Evolutionary conservation across 2,113 vertebrate species (phyloP), one percentile per base, ranked within the genome.

Genomic region (Raja brachyura): DNA sequence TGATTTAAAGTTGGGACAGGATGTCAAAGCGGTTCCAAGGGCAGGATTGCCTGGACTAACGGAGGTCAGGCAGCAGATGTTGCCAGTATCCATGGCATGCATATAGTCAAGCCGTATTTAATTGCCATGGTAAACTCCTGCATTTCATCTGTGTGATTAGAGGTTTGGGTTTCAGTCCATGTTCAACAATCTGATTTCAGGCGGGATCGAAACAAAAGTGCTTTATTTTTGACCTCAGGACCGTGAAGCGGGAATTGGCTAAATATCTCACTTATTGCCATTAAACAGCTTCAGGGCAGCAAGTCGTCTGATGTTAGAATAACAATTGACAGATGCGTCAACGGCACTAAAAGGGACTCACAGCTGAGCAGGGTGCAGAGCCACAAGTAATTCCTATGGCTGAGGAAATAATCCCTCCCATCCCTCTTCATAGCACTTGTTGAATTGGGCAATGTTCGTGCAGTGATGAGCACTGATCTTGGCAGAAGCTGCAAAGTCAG

Each of bases 111-210:
- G 59, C 83, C 28, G 28, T n/a, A 63, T 63, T 88, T 63, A 88
- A 88, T 88, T 88, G 83, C n/a, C 25, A 59, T 63, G 83, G 83
- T 63, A 86, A 86, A 86, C 28, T 31, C 56, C 59, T 88, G 61
- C 28, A 33, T 31, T 61, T 31, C 61, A 63, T 31, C 59, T 63
- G 56, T 56, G 61, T 63, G 28, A 88, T 66, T 66, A 8, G 31
- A 31, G 83, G 28, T 63, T 66, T 88, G 59, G 16, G 8, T 88
- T 59, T 16, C 83, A 88, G 83, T 33, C 59, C 31, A 28, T 28
- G 28, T 18, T 13, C 11, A 61, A 11, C 14, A 59, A 61, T 61
- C 54, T 86, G 56, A 88, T 88, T 61, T 88, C 59, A 63, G 13
- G 10, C 83, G 2, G n/a, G 59, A 66, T 31, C 28, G 59, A 5